phyloP scores from a whole-genome alignment of 2,888 invertebrate species.

The Ectemnius cavifrons region DNA sequence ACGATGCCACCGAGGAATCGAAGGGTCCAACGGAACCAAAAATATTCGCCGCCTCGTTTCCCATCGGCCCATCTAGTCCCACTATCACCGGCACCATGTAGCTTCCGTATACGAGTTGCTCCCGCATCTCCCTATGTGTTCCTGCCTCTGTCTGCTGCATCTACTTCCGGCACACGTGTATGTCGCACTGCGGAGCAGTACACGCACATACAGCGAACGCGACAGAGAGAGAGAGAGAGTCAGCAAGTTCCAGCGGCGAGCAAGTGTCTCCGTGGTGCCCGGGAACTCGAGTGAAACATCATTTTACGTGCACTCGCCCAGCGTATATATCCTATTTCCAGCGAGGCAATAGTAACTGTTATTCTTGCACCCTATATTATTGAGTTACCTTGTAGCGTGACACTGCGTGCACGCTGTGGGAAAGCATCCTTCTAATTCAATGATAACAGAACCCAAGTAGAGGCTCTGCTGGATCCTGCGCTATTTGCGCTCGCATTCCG shows the following conservation, averaged over 20 bases:
- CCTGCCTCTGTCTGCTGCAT: not conserved
- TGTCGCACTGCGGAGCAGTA: not conserved
- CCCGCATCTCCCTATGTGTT: too few relatives aligned
- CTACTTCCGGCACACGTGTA: conserved; percentile 4
- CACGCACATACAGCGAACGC: conserved; percentile 1
- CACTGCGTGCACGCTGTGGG: conserved; percentile 28
- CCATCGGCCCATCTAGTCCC: conserved; percentile 8
- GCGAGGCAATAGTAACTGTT: conserved; percentile 32
- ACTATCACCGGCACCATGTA: not conserved
- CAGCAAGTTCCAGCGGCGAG: conserved; percentile 13
- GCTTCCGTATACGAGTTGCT: too few relatives aligned
- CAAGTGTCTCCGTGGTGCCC: conserved; percentile 18
- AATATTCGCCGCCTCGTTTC: conserved; percentile 17
- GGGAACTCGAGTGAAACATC: conserved; percentile 21
- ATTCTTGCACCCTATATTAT: conserved; percentile 36
- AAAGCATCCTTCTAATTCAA: conserved; percentile 50
- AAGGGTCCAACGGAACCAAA: conserved; percentile 10
- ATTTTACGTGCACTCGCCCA: conserved; percentile 8
- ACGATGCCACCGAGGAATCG: conserved; percentile 7
- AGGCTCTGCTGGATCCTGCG: conserved; percentile 8
- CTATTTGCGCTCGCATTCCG: conserved; percentile 47
- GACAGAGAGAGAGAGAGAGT: not conserved
- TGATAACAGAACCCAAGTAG: conserved; percentile 36
- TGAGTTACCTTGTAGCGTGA: conserved; percentile 24
- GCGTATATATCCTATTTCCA: conserved; percentile 11